Conservation (phyloP, 2,888 invertebrate species). For the Litoditis marina region DNA sequence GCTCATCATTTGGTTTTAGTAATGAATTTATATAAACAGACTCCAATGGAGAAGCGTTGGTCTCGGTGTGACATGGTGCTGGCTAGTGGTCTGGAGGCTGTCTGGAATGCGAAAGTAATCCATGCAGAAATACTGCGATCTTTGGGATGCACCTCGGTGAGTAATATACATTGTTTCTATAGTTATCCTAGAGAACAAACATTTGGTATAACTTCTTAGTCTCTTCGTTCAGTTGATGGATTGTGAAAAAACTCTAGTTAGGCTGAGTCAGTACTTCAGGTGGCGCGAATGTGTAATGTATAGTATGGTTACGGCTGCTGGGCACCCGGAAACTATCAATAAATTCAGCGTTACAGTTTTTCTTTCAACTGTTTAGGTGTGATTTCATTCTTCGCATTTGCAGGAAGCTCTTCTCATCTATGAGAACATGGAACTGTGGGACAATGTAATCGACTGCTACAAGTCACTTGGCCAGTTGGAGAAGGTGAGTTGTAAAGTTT, state of each 20-base stretch:
- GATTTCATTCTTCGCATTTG: constrained; percentile 21
- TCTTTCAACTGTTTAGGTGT: no score
- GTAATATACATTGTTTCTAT: constrained; percentile 56
- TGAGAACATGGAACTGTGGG: constrained; percentile 76
- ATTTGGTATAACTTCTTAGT: no score
- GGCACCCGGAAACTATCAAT: no score
- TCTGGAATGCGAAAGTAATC: constrained; percentile 45
- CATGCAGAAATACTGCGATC: constrained; percentile 51
- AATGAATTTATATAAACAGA: no score
- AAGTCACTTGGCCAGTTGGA: constrained; percentile 78
- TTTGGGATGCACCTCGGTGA: constrained; percentile 60
- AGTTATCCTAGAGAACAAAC: no score
- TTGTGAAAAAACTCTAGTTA: no score
- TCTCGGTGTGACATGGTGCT: constrained; percentile 15
- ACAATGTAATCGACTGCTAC: constrained; percentile 87
- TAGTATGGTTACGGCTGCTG: no score
- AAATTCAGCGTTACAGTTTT: no score
- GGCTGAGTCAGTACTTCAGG: no score
- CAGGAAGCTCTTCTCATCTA: constrained; percentile 64
- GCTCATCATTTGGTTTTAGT: no score
- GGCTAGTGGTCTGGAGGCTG: constrained; percentile 39
- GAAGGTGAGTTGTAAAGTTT: constrained; percentile 73
- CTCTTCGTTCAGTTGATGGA: no score
- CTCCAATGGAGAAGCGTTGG: background rate
- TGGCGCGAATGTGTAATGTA: no score